phyloP scores from a whole-genome alignment of 2,797 vertebrate species.

The Lagodon rhomboides region DNA sequence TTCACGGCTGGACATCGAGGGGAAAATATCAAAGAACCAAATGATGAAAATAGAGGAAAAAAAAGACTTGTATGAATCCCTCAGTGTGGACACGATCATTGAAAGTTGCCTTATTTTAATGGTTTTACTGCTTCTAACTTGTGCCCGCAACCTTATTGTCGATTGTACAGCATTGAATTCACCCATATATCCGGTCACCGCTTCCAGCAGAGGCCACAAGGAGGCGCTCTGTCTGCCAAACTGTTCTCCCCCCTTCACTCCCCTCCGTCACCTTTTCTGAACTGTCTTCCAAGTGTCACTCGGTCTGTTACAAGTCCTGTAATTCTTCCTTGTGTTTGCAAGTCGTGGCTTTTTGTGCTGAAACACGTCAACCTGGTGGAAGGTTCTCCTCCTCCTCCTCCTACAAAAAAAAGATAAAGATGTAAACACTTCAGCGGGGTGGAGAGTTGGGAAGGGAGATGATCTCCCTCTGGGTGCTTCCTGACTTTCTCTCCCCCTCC shows the following conservation, averaged over 20 bases:
- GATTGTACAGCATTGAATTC: constrained; percentile 77
- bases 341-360: constrained; percentile 74
- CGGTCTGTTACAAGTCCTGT: constrained; percentile 77
- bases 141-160: constrained; percentile 74
- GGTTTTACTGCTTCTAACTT: constrained; percentile 79
- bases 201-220: constrained; percentile 58
- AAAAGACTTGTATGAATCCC: constrained; percentile 57
- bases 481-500: constrained; percentile 15
- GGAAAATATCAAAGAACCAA: constrained; percentile 59
- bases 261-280: constrained; percentile 32
- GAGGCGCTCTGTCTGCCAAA: constrained; percentile 59
- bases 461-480: constrained; percentile 41
- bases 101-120: constrained; percentile 88
- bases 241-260: neutral
- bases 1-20: constrained; percentile 59
- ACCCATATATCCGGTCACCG: constrained; percentile 43
- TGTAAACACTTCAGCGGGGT: constrained; percentile 11
- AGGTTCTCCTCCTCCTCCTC: neutral
- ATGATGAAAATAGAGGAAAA: constrained; percentile 46
- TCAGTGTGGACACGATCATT: constrained; percentile 73
- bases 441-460: constrained; percentile 12
- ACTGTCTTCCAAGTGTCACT: constrained; percentile 82
- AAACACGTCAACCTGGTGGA: constrained; percentile 49
- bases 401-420: neutral
- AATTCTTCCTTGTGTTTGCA: constrained; percentile 65